These are phyloP conservation scores for Homarus americanus DNA, from an alignment of 1,140 invertebrate genomes.

Conservation along the genomic window DNA sequence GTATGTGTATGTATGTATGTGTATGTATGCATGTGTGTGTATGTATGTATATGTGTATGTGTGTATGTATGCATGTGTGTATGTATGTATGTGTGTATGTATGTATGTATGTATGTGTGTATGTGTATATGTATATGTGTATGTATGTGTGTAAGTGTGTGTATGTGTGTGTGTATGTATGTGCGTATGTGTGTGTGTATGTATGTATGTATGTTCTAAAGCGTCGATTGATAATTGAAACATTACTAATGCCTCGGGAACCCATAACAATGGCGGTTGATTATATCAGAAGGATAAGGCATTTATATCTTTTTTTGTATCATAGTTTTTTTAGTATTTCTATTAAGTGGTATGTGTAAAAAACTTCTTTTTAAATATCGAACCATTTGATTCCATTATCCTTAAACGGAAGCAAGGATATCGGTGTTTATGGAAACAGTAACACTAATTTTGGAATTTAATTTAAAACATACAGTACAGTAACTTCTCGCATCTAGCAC, in stretches of 20 bases:
- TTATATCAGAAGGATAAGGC: too few species aligned
- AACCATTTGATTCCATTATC: too few species aligned
- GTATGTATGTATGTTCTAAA: too few species aligned
- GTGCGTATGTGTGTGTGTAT: slow-evolving; percentile 3
- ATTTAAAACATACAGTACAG: slow-evolving; percentile 32
- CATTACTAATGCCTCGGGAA: too few species aligned
- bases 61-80: not conserved
- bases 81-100: slow-evolving; percentile 18
- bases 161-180: slow-evolving; percentile 16
- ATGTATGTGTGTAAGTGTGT: not conserved
- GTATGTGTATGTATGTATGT: slow-evolving; percentile 25
- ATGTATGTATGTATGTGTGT: slow-evolving; percentile 8
- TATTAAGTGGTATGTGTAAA: too few species aligned
- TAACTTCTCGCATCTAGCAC: slow-evolving; percentile 50
- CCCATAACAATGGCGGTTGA: too few species aligned
- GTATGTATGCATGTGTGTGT: slow-evolving; percentile 26
- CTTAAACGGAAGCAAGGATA: too few species aligned
- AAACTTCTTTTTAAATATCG: too few species aligned
- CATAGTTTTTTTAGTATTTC: too few species aligned
- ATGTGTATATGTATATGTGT: not conserved
- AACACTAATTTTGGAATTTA: not conserved
- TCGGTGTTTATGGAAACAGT: too few species aligned
- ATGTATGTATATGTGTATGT: slow-evolving; percentile 17
- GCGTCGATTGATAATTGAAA: too few species aligned
- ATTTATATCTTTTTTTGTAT: too few species aligned